These are phyloP conservation scores for Temnothorax longispinosus DNA, from an alignment of 1,140 invertebrate species.

Conservation along the genomic window DNA sequence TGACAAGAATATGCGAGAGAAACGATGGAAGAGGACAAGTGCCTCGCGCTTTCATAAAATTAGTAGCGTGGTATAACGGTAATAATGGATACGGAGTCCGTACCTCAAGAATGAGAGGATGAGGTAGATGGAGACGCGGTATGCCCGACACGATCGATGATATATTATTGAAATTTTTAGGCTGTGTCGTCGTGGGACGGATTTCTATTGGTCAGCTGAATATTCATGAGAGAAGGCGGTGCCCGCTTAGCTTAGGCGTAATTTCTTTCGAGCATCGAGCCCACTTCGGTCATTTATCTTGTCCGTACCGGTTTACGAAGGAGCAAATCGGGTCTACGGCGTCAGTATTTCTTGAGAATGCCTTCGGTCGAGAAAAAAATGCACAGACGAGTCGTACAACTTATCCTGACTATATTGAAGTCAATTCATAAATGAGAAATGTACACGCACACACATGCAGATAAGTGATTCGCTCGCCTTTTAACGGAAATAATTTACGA, in stretches of 20 bases:
- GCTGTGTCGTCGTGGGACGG: not conserved
- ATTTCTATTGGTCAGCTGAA: constrained; percentile 40
- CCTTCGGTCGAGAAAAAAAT: not conserved
- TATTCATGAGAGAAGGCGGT: constrained; percentile 49
- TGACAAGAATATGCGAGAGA: constrained; percentile 45
- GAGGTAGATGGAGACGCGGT: not conserved
- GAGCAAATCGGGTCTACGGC: constrained; percentile 4
- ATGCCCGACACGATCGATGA: constrained; percentile 13
- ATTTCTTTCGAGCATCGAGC: constrained; percentile 34
- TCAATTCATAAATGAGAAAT: not conserved
- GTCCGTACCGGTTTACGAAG: constrained; percentile 30
- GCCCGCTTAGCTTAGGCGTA: constrained; percentile 35
- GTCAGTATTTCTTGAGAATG: not conserved
- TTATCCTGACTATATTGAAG: not conserved
- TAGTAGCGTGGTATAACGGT: not conserved
- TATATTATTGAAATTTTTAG: constrained; percentile 44
- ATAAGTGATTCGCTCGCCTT: not conserved
- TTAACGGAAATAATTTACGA: constrained; percentile 3
- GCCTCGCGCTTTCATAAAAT: constrained; percentile 2
- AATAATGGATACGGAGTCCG: not conserved
- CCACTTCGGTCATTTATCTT: constrained; percentile 43
- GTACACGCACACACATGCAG: not conserved
- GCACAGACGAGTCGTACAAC: not conserved
- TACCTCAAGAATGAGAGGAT: not conserved
- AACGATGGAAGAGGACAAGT: not conserved